Evolutionary conservation across 2,113 vertebrate genomes (phyloP).

Genomic region (Ictidomys tridecemlineatus): DNA sequence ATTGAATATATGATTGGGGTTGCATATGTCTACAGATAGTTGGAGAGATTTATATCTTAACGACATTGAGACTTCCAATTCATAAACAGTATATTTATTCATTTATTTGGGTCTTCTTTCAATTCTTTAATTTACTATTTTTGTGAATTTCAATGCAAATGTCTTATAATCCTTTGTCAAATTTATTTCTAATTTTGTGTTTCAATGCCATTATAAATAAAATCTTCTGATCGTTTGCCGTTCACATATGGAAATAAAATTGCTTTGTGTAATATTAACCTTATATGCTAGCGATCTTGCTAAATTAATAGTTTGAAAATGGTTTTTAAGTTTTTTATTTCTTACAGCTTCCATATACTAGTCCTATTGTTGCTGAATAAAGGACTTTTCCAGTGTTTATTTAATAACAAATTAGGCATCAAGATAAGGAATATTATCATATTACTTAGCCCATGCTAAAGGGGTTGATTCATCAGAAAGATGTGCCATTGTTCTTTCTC

Average conservation of each 20-base stretch:
- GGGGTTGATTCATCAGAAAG: conserved; percentile 61
- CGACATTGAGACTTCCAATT: not conserved
- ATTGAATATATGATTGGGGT: not conserved
- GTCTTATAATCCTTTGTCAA: not conserved
- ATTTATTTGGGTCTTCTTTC: not conserved
- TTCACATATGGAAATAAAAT: not conserved
- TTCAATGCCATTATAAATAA: conserved; percentile 14
- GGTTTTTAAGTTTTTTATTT: not conserved
- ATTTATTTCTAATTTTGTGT: conserved; percentile 25
- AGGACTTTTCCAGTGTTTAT: no score
- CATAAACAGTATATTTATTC: conserved; percentile 13
- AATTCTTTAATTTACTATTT: not conserved
- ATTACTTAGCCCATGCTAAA: conserved; percentile 33
- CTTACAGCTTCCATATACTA: not conserved
- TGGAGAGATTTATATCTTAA: not conserved
- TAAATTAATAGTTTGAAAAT: conserved; percentile 23
- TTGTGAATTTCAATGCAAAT: conserved; percentile 3
- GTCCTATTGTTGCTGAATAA: not conserved
- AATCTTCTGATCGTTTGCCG: conserved; percentile 21
- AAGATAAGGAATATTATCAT: conserved; percentile 48
- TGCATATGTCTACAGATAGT: not conserved
- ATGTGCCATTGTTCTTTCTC: not conserved
- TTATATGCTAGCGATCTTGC: not conserved
- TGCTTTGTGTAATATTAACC: not conserved
- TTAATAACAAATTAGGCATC: conserved; percentile 49